These are phyloP conservation scores for Lasioglossum baleicum DNA, from an alignment of 1,140 invertebrate genomes.

Conservation along the genomic window DNA sequence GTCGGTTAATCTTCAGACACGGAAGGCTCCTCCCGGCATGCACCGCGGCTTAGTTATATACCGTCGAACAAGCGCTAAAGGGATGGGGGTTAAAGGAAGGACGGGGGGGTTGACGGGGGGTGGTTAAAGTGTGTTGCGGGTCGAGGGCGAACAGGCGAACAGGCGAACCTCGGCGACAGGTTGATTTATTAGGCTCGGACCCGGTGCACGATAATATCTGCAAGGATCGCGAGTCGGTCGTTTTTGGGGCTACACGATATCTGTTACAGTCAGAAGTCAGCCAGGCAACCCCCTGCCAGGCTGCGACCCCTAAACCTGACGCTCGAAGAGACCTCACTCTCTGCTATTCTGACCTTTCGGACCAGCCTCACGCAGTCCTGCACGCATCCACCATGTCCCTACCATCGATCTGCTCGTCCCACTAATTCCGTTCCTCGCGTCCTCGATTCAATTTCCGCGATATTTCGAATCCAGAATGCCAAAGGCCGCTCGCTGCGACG, in stretches of 20 bases:
- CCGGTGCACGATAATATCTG: slow-evolving; percentile 41
- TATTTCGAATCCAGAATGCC: not conserved
- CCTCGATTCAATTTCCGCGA: slow-evolving; percentile 1
- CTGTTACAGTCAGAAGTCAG: slow-evolving; percentile 1
- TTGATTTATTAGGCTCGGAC: slow-evolving; percentile 46
- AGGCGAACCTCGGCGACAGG: slow-evolving; percentile 36
- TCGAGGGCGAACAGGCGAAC: slow-evolving; percentile 25
- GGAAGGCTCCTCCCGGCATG: not conserved
- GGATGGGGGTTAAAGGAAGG: not conserved
- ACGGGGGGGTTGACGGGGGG: not conserved
- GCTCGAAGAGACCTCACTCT: not conserved
- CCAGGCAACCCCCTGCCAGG: not conserved
- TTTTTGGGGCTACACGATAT: slow-evolving; percentile 11
- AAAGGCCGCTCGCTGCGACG: too few relatives aligned
- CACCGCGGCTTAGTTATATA: not conserved
- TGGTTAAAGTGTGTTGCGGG: slow-evolving; percentile 22
- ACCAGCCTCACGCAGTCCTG: slow-evolving; percentile 13
- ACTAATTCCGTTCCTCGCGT: not conserved
- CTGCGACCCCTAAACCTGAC: not conserved
- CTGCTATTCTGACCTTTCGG: slow-evolving; percentile 1
- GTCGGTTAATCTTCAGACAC: slow-evolving; percentile 20
- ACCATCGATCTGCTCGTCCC: slow-evolving; percentile 15
- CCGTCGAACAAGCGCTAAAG: not conserved
- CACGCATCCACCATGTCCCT: not conserved
- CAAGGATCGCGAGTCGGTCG: slow-evolving; percentile 22